Conservation (phyloP, 1,140 invertebrate genomes). For the Lineus longissimus region DNA sequence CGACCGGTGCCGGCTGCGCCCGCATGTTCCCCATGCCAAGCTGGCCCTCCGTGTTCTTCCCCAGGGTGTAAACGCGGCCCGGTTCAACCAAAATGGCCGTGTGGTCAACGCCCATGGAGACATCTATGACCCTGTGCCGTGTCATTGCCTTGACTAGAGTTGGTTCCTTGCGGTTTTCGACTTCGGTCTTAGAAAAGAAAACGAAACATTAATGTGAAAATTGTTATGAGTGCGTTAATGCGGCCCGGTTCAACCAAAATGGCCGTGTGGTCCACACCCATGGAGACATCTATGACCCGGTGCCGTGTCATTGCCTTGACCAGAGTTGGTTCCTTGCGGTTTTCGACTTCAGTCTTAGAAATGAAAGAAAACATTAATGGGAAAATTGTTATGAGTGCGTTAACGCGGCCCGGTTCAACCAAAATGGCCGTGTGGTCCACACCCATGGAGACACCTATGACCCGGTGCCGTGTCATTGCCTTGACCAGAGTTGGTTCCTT, state of each 20-base stretch:
- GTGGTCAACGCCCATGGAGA: conserved; percentile 61
- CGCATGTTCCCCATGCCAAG: conserved; percentile 58
- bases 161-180: conserved; percentile 55
- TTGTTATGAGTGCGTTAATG: conserved; percentile 62
- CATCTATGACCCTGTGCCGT: conserved; percentile 53
- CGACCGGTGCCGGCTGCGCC: conserved; percentile 50
- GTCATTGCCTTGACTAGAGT: conserved; percentile 51
- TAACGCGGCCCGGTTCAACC: conserved; percentile 64
- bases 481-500: conserved; percentile 54
- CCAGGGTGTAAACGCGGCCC: conserved; percentile 67
- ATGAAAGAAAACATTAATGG: conserved; percentile 4
- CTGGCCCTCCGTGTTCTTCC: conserved; percentile 62
- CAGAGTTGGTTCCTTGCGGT: conserved; percentile 52
- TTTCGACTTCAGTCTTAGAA: conserved; percentile 55
- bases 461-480: conserved; percentile 48
- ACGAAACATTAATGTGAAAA: conserved; percentile 5
- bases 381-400: conserved; percentile 58
- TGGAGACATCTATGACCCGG: conserved; percentile 57
- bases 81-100: conserved; percentile 63
- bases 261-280: conserved; percentile 61
- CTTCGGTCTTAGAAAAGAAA: conserved; percentile 48
- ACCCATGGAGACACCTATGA: conserved; percentile 60
- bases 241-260: conserved; percentile 66
- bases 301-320: conserved; percentile 50
- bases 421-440: conserved; percentile 61